These are phyloP conservation scores for Eupithecia pulchellata DNA, from an alignment of 2,888 invertebrate genomes.

Conservation along the genomic window DNA sequence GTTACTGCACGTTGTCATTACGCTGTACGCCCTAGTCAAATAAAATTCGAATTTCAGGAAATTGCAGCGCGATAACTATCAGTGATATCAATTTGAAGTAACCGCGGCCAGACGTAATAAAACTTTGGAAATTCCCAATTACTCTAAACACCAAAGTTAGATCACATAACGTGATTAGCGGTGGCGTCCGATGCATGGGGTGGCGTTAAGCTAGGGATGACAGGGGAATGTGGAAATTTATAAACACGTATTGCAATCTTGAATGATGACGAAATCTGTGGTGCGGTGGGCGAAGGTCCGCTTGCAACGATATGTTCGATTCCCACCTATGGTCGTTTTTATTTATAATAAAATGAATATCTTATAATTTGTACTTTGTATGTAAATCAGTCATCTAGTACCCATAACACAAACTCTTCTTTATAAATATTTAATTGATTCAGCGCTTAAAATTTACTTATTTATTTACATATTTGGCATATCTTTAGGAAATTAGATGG, in stretches of 20 bases:
- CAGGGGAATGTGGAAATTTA: neutral
- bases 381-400: too few species aligned
- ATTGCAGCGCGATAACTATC: conserved; percentile 38
- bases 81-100: conserved; percentile 41
- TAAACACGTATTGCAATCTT: neutral
- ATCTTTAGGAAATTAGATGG: neutral
- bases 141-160: conserved; percentile 63
- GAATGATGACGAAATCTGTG: too few species aligned
- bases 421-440: neutral
- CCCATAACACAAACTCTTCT: too few species aligned
- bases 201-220: conserved; percentile 42
- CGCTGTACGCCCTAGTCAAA: neutral
- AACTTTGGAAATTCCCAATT: conserved; percentile 58
- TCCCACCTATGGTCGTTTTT: too few species aligned
- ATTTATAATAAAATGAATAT: too few species aligned
- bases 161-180: conserved; percentile 70
- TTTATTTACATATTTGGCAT: neutral
- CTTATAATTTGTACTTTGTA: too few species aligned
- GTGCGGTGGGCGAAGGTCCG: too few species aligned
- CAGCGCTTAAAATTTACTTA: neutral
- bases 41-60: conserved; percentile 31
- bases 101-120: conserved; percentile 43
- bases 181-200: conserved; percentile 61
- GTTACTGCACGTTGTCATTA: conserved; percentile 2
- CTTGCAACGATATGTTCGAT: too few species aligned